A percentile compares a stretch with the other conserved stretches of the same genome.
These are phyloP conservation scores for Rhabdornis inornatus DNA, from an alignment of 2,113 vertebrate species.

Conservation along the genomic window DNA sequence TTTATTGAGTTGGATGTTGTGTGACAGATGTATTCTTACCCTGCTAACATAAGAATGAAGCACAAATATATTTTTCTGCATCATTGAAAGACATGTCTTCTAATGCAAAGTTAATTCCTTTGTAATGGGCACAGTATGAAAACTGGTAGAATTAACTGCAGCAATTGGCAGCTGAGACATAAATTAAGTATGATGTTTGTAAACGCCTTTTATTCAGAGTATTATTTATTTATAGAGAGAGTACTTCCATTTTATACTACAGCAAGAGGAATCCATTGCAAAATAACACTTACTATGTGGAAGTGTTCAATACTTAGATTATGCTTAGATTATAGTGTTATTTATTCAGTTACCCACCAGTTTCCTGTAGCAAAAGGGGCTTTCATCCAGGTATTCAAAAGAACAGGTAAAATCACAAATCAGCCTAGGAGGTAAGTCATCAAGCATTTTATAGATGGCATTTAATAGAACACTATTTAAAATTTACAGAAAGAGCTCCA, in stretches of 20 bases:
- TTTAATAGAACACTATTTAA: conserved; percentile 22
- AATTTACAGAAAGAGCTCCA: conserved; percentile 1
- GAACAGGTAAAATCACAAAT: background rate
- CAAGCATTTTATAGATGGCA: background rate
- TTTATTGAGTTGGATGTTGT: background rate
- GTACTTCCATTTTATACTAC: background rate
- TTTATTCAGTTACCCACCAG: background rate
- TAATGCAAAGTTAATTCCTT: background rate
- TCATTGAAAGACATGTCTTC: background rate
- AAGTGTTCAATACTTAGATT: background rate
- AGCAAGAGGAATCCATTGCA: background rate
- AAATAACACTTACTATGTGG: background rate
- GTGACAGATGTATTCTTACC: background rate
- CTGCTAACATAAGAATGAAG: background rate
- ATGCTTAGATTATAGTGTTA: background rate
- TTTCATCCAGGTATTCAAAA: background rate
- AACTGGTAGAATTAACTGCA: background rate
- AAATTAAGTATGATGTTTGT: background rate
- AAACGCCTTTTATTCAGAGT: background rate
- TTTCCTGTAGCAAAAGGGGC: background rate
- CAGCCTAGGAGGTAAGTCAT: background rate
- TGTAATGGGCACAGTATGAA: background rate
- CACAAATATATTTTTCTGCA: background rate
- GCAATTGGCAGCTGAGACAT: background rate
- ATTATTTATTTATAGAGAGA: background rate